Evolutionary conservation across 2,113 vertebrate genomes (phyloP), one percentile per base, ranked within the genome.

Genomic region (Oreochromis spilurus): DNA sequence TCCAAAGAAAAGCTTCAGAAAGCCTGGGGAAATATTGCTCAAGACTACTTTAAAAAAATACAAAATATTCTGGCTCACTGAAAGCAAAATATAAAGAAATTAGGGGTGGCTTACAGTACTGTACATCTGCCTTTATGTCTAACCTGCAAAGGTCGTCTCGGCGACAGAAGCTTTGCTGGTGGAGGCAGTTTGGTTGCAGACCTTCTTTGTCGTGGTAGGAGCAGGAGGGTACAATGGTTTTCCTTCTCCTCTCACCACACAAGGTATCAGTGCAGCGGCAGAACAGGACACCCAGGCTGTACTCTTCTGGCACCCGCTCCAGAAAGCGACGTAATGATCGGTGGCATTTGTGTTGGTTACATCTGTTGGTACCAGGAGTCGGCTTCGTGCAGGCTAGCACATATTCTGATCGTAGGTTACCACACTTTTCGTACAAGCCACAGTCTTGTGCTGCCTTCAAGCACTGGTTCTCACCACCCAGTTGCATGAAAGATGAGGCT

Each of bases 201-300:
- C 84, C 92, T 3, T 95, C 96, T 70, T 85, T 93, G 3, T 97
- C 92, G 50, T 98, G 97, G 90, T 97, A 98, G 19, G 98, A 98
- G 55, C 99, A 99, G 78, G 97, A 96, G 0, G 99, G 98, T 19
- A 98, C 99, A 4, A 99, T 99, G 93, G 98, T 98, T 91, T 99
- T 97, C 84, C 97, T 97, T 29, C 98, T 94, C 38, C 99, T 97
- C 92, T 98, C 97, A 3, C 97, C 98, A 45, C 99, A 99, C 88
- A 97, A 70, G 16, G 94, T 94, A 92, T 99, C 97, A 0, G 96
- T 93, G 40, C 99, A 99, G 0, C 97, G 97, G 83, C 99, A 99
- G 94, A 99, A 97, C 5, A 99, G 96, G 53, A 99, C 94, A 1
- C 96, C 97, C 84, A 97, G 97, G 78, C 97, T 97, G 86, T 97